phyloP scores from a whole-genome alignment of 2,888 invertebrate genomes.

The Coelogynopora nodosa region DNA sequence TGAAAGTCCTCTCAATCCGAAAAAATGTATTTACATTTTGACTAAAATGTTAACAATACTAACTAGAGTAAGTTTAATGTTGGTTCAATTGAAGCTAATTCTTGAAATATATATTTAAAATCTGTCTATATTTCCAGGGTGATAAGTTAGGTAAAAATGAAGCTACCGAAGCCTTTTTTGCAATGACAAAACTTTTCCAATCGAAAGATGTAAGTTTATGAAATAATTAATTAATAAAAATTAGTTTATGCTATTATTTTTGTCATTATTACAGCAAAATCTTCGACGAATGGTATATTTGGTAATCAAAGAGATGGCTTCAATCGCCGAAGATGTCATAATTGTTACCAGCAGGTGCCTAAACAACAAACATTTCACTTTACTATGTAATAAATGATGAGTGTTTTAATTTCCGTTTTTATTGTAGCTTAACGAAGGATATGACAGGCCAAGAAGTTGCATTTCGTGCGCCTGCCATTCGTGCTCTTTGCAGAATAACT shows the following conservation, averaged over 20 bases:
- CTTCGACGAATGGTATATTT: slow-evolving; percentile 90
- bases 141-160: slow-evolving; percentile 86
- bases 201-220: slow-evolving; percentile 73
- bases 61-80: slow-evolving; percentile 52
- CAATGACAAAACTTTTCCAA: slow-evolving; percentile 97
- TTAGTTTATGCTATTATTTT: too few species aligned
- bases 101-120: too few species aligned
- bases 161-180: slow-evolving; percentile 97
- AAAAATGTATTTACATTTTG: slow-evolving; percentile 90
- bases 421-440: slow-evolving; percentile 86
- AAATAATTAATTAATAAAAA: too few species aligned
- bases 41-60: slow-evolving; percentile 91
- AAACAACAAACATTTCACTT: not conserved
- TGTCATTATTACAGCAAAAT: slow-evolving; percentile 64
- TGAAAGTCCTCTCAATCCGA: slow-evolving; percentile 90
- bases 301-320: slow-evolving; percentile 82
- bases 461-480: slow-evolving; percentile 88
- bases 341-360: slow-evolving; percentile 76
- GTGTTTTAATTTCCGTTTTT: slow-evolving; percentile 33
- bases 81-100: too few species aligned
- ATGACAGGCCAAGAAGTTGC: slow-evolving; percentile 89
- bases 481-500: slow-evolving; percentile 93
- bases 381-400: slow-evolving; percentile 41
- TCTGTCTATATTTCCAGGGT: slow-evolving; percentile 69
- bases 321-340: slow-evolving; percentile 93